Conservation (phyloP, 2,797 vertebrate genomes). For the Falco columbarius region DNA sequence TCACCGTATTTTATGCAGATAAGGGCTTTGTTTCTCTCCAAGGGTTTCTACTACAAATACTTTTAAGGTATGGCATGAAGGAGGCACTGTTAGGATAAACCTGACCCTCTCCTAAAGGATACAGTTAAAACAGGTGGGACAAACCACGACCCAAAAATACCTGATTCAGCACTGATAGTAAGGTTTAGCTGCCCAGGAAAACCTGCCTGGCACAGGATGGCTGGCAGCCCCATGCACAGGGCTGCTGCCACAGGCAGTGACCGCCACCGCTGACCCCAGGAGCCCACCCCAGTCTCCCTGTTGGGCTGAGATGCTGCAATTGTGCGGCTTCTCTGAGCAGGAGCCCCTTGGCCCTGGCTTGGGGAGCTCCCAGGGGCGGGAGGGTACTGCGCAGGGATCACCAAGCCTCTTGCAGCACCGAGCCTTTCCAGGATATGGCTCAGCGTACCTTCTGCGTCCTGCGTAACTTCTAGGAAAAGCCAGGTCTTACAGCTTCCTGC, state of each 20-base stretch:
- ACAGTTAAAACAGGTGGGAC: not conserved
- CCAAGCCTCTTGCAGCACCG: not conserved
- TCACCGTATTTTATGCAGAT: not conserved
- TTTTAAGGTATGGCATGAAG: not conserved
- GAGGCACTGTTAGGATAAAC: not conserved
- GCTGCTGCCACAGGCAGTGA: not conserved
- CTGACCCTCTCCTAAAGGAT: not conserved
- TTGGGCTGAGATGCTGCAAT: not conserved
- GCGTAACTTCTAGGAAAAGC: not conserved
- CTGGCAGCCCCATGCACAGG: fast-evolving
- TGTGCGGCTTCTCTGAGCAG: fast-evolving
- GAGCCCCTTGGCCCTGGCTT: not conserved
- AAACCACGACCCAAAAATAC: not conserved
- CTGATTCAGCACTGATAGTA: not conserved
- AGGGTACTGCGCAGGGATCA: fast-evolving
- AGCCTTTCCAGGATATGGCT: not conserved
- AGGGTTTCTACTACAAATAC: not conserved
- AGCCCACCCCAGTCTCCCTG: not conserved
- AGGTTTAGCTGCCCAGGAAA: not conserved
- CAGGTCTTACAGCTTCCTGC: not conserved
- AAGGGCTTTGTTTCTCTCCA: not conserved
- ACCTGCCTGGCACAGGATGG: not conserved
- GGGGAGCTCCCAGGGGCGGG: not conserved
- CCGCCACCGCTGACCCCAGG: fast-evolving
- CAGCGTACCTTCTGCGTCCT: not conserved